A percentile compares a stretch with the other conserved stretches of the same genome.
Conservation (phyloP, 1,140 invertebrate species). For the Oncopodura yosiiana region DNA sequence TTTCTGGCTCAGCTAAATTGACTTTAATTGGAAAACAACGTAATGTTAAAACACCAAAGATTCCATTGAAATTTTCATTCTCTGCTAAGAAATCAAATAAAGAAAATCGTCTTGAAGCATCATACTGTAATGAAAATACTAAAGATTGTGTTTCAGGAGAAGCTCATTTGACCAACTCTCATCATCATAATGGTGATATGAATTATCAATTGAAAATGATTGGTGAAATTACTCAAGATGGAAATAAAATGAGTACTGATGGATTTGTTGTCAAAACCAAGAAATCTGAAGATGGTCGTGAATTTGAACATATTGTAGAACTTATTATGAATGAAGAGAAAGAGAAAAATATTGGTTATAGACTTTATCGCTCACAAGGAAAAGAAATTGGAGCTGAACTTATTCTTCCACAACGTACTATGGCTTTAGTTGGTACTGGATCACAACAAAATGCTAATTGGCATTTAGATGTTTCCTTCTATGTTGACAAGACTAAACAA, state of each 20-base stretch:
- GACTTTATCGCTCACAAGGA: slow-evolving; percentile 12
- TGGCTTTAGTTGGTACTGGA: neutral
- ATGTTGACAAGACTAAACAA: slow-evolving; percentile 22
- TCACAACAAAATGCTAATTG: slow-evolving; percentile 5
- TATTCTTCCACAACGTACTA: slow-evolving; percentile 16
- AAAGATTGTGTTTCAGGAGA: slow-evolving; percentile 20
- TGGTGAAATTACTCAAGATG: neutral
- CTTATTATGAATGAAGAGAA: slow-evolving; percentile 21
- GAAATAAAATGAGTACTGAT: slow-evolving; percentile 1
- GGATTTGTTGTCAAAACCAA: slow-evolving; percentile 15
- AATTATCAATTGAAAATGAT: slow-evolving; percentile 16
- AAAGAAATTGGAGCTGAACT: slow-evolving; percentile 24
- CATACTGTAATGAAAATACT: slow-evolving; percentile 14
- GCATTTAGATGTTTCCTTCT: slow-evolving; percentile 23
- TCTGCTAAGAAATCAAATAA: slow-evolving; percentile 18
- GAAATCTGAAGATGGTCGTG: neutral
- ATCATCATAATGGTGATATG: slow-evolving; percentile 5
- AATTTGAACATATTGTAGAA: neutral
- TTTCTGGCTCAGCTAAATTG: slow-evolving; percentile 7
- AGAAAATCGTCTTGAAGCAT: slow-evolving; percentile 15
- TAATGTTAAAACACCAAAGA: neutral
- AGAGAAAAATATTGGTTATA: slow-evolving; percentile 21
- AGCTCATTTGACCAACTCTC: slow-evolving; percentile 2
- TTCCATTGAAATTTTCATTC: slow-evolving; percentile 19
- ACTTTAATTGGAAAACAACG: too few relatives aligned